Base-by-base conservation (phyloP, 2,113 vertebrate genomes). In the Prunella himalayana region DNA sequence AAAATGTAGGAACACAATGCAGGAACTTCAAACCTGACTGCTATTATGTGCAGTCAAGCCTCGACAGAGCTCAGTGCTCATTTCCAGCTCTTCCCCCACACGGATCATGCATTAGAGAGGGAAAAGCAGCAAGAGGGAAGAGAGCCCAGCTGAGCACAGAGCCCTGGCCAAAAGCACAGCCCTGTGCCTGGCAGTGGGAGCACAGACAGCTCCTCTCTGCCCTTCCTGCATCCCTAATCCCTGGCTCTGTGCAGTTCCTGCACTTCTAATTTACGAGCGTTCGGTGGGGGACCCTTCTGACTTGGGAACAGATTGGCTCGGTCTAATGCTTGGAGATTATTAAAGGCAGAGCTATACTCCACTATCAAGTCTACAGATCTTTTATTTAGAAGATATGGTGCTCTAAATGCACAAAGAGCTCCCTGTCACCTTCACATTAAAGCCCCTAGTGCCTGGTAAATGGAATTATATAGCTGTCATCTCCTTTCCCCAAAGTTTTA, bases 401-500 rank as follows among this genome's bases (percentile, higher is more conserved):
- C 98, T 98, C 98, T 98, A 98, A 98, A 98, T 96, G 97, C 97
- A 98, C 98, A 98, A 98, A 98, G 98, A 98, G 98, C 97, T 98
- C 98, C 98, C 98, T 97, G 97, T 97, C 98, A 98, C 98, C 98
- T 98, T 98, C 97, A 97, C 97, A 98, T 98, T 98, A 98, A 98
- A 98, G 97, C 98, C 98, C 98, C 98, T 97, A 98, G 98, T 98
- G 98, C 98, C 98, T 98, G 98, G 97, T 98, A 98, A 98, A 98
- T 98, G 98, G 98, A 98, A 98, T 98, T 98, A 98, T 98, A 98
- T 98, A 98, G 98, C 98, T 98, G 98, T 98, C 98, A 98, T 98
- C 98, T 98, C 97, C 98, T 98, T 98, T 98, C 98, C 97, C 98
- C 98, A 98, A 98, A 98, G 98, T 98, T 98, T 98, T 98, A 98